Evolutionary conservation across 2,113 vertebrate genomes (phyloP), one percentile per base, ranked within the genome.

Genomic region (Hydrolagus affinis): DNA sequence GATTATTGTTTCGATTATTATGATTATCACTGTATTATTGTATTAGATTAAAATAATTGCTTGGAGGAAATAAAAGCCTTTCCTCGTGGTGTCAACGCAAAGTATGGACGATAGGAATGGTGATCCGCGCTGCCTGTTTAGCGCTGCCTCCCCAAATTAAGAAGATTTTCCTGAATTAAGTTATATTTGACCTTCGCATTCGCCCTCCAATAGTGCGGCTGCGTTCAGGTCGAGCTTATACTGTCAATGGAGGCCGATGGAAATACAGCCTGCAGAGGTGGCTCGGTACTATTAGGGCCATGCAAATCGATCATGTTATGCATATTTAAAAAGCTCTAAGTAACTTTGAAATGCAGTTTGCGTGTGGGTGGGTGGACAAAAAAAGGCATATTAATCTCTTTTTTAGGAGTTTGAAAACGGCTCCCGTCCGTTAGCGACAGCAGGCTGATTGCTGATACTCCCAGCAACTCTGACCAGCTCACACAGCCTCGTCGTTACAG

Each of bases 331-430:
- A 83, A 83, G 78, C 62, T 83, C 23, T 62, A 64, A 66, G 60
- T 66, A 68, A 83, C 66, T 83, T 83, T 25, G 62, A 83, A 83
- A 83, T 68, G 66, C 62, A 83, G 23, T 83, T 66, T 83, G 78
- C 11, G 78, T 83, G 78, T 83, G 78, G 6, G 78, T 83, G 78
- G 78, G 78, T 83, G 78, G 78, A 83, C 78, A 83, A 83, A 80
- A 83, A 83, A 80, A 83, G 15, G 78, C 62, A 64, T 83, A 83
- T 83, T 83, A 83, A 68, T 83, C 62, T 83, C 62, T 32, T 75
- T 32, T 75, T 75, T 32, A 83, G 66, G 78, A 83, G 78, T 83
- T 32, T 83, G 60, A 83, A 83, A 83, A 83, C 78, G 64, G 78
- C 78, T 83, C 32, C 64, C 30, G 32, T 83, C 64, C 60, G 21